Base-by-base conservation (phyloP, 1,140 invertebrate species). In the Armadillidium nasatum region DNA sequence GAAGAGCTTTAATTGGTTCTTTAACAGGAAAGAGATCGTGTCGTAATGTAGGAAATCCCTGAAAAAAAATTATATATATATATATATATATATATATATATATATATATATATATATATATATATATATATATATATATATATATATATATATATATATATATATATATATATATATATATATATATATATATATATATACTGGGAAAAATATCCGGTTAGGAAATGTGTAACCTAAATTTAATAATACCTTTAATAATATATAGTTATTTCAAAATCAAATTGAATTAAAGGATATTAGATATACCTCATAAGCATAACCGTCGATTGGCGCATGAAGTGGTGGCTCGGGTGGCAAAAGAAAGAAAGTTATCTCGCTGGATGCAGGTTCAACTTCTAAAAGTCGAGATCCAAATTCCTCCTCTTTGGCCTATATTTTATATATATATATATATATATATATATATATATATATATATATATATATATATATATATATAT, bases 351-450 rank as follows among this genome's bases (percentile, higher is more conserved):
- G 96, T n/a, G 96, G 95, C 83, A 94, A 89, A 80, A 99, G 93
- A 83, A 97, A 97, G 69, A 98, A 94, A 45, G 97, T 98, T 72
- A 93, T 88, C 85, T 98, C 96, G 85, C 92, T 94, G 80, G 89
- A 87, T 76, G 88, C 88, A 78, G 87, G 88, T 82, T 91, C 82
- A n/a, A 80, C 70, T 70, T 82, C 80, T 10, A 82, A 75, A 23
- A 82, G 75, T 11, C 77, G 45, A 9, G 75, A 69, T n/a, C 50
- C 80, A 44, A 67, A 60, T 19, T 73, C 71, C 4, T 78, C 77
- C 6, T 81, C 82, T 44, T 60, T n/a, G 7, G 76, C 79, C 79
- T 80, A 71, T 19, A 33, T n/a, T n/a, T n/a, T 33, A 33, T 33
- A 33, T 33, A 33, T 15, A 21, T 11, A 72, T n/a, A 22, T 19